Evolutionary conservation across 2,888 invertebrate genomes (phyloP).

Genomic region (Stenodema calcarata): DNA sequence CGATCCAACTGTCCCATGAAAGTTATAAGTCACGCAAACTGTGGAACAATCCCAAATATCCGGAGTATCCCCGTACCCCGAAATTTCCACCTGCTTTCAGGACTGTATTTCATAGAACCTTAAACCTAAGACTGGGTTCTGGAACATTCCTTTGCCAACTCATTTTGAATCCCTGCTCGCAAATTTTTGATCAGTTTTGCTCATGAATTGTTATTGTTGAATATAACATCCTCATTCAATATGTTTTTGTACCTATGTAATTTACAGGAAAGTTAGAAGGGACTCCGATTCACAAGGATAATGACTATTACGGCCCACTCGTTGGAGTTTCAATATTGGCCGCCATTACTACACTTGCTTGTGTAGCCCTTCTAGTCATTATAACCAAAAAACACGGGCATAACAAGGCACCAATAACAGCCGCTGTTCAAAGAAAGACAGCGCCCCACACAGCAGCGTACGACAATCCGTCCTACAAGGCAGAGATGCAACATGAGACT

Average conservation of each 20-base stretch:
- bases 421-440: conserved; percentile 66
- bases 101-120: too few species aligned
- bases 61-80: too few species aligned
- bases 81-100: too few species aligned
- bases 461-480: conserved; percentile 93
- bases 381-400: conserved; percentile 76
- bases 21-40: too few species aligned
- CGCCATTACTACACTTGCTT: conserved; percentile 81
- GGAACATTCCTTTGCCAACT: too few species aligned
- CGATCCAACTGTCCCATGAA: too few species aligned
- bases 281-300: conserved; percentile 61
- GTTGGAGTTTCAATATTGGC: conserved; percentile 89
- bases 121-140: too few species aligned
- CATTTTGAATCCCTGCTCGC: too few species aligned
- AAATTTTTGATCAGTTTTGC: too few species aligned
- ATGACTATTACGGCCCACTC: conserved; percentile 86
- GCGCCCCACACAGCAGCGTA: conserved; percentile 71
- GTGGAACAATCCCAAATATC: too few species aligned
- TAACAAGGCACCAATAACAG: conserved; percentile 80
- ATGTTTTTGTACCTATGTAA: neutral
- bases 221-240: too few species aligned
- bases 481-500: conserved; percentile 90
- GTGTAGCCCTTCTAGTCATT: conserved; percentile 79
- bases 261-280: conserved; percentile 66
- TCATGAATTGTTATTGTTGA: too few species aligned